These are phyloP conservation scores for Napeogenes sylphis DNA, from an alignment of 2,888 invertebrate genomes.

Conservation along the genomic window DNA sequence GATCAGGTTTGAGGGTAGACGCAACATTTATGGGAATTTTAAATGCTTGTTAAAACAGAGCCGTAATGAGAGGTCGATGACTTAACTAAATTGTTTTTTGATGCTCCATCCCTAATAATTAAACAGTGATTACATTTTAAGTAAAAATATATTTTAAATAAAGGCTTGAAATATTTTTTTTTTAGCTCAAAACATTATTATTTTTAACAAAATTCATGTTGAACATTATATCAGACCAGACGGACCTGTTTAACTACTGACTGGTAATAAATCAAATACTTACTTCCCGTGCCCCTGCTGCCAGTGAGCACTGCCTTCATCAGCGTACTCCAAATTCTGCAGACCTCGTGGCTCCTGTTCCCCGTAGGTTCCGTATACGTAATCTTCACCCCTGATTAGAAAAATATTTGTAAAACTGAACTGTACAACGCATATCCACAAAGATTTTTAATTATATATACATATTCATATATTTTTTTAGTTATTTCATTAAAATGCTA, in stretches of 20 bases:
- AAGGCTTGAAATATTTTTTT: neutral
- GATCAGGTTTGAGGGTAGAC: slow-evolving; percentile 6
- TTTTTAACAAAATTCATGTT: too few relatives aligned
- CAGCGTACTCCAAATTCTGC: slow-evolving; percentile 61
- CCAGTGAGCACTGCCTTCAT: slow-evolving; percentile 39
- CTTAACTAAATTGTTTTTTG: neutral
- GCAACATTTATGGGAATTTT: slow-evolving; percentile 1
- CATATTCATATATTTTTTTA: too few relatives aligned
- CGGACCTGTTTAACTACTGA: neutral
- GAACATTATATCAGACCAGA: too few relatives aligned
- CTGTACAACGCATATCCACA: too few relatives aligned
- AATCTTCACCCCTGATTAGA: slow-evolving; percentile 54
- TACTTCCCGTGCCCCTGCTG: slow-evolving; percentile 50
- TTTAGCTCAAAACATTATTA: neutral
- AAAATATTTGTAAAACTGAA: neutral
- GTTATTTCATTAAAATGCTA: too few relatives aligned
- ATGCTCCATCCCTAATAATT: slow-evolving; percentile 1
- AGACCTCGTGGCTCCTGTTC: slow-evolving; percentile 64
- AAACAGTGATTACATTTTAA: neutral
- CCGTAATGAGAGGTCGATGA: slow-evolving; percentile 5
- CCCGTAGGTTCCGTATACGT: slow-evolving; percentile 57
- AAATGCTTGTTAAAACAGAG: neutral
- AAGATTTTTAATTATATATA: too few relatives aligned
- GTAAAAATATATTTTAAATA: too few relatives aligned
- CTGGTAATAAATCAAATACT: slow-evolving; percentile 31